Percentiles rank a stretch among this genome's conserved stretches.
These are phyloP conservation scores for Cyclura pinguis DNA, from an alignment of 2,797 vertebrate genomes.

Conservation along the genomic window DNA sequence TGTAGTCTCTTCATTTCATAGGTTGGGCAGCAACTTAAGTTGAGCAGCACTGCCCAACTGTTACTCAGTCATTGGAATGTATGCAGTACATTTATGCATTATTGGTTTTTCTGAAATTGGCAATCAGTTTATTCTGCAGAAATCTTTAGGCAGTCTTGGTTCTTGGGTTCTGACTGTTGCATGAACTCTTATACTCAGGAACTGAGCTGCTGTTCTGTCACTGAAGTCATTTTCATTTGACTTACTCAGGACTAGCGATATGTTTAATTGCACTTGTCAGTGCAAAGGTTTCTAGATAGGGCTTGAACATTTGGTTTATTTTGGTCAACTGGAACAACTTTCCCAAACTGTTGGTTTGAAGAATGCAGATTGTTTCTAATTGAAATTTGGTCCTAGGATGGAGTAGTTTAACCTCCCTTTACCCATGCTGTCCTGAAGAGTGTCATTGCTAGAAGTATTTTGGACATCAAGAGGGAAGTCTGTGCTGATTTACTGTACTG, in stretches of 20 bases:
- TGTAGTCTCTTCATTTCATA: too few relatives aligned
- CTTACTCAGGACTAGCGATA: slow-evolving; percentile 21
- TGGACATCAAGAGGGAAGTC: neutral
- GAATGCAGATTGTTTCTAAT: neutral
- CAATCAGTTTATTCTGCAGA: neutral
- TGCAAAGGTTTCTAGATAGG: neutral
- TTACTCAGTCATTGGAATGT: neutral
- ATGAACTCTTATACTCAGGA: neutral
- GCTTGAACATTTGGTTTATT: neutral
- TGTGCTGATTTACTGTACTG: too few relatives aligned
- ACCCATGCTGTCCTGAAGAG: neutral
- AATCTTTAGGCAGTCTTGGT: neutral
- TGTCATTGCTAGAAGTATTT: neutral
- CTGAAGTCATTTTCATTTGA: slow-evolving; percentile 23
- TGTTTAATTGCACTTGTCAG: slow-evolving; percentile 40
- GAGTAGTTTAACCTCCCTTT: neutral
- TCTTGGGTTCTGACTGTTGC: neutral
- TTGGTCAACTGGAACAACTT: slow-evolving; percentile 14
- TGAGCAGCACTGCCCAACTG: neutral
- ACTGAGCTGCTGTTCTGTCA: neutral
- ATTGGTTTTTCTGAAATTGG: neutral
- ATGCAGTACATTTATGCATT: neutral
- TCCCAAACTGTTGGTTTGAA: neutral
- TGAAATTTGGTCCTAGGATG: neutral
- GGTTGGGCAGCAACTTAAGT: neutral